These are phyloP conservation scores for Habroteleia sp. DNA, from an alignment of 2,888 invertebrate species.

Conservation along the genomic window DNA sequence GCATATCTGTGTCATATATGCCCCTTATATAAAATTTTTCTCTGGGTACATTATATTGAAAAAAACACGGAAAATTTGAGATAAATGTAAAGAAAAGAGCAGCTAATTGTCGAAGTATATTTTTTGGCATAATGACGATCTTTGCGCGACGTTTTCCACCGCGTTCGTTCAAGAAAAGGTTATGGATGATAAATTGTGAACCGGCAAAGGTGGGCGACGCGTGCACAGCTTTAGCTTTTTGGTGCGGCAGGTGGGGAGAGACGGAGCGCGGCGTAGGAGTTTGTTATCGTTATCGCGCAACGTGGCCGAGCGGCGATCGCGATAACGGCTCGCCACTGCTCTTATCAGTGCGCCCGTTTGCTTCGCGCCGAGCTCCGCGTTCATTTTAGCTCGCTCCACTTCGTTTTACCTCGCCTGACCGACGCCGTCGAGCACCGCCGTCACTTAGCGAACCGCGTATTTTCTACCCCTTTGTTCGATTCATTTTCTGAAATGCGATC, in stretches of 20 bases:
- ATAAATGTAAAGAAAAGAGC: too few relatives aligned
- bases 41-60: too few relatives aligned
- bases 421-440: constrained; percentile 52
- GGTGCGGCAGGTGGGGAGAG: constrained; percentile 54
- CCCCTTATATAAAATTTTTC: too few relatives aligned
- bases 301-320: constrained; percentile 76
- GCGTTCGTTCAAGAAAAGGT: constrained; percentile 41
- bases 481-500: constrained; percentile 39
- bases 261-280: constrained; percentile 67
- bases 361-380: constrained; percentile 69
- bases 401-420: constrained; percentile 66
- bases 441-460: constrained; percentile 52
- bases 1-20: too few relatives aligned
- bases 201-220: constrained; percentile 60
- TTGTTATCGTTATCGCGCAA: constrained; percentile 77
- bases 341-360: constrained; percentile 73
- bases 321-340: constrained; percentile 76
- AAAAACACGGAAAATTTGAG: too few relatives aligned
- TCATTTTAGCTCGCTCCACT: constrained; percentile 74
- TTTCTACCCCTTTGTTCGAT: constrained; percentile 38
- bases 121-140: constrained; percentile 10
- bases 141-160: constrained; percentile 25
- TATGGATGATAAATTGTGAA: constrained; percentile 52
- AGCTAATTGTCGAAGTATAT: too few relatives aligned
- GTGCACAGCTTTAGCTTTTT: constrained; percentile 57